These are phyloP conservation scores for Daboia siamensis DNA, from an alignment of 2,113 vertebrate species.

Conservation along the genomic window DNA sequence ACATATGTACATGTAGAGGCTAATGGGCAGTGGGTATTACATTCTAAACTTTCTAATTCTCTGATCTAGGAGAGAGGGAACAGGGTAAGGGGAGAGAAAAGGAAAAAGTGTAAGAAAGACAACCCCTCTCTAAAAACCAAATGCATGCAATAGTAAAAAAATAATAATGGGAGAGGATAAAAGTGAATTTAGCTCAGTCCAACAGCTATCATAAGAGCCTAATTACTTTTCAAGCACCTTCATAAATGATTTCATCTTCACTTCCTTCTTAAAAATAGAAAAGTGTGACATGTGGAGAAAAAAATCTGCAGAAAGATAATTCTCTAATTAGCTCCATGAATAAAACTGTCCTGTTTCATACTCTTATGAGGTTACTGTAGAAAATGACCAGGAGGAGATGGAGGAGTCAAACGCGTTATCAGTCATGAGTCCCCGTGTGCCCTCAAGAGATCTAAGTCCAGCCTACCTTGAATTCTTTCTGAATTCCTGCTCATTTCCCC, in stretches of 20 bases:
- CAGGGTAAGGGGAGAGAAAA: background rate
- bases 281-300: background rate
- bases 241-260: background rate
- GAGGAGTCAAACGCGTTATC: too few species aligned
- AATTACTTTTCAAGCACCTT: background rate
- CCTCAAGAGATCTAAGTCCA: too few species aligned
- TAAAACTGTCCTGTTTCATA: background rate
- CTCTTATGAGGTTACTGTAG: background rate
- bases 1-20: conserved; percentile 23
- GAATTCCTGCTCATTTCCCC: too few species aligned
- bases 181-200: background rate
- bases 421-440: too few species aligned
- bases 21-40: conserved; percentile 16
- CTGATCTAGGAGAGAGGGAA: background rate
- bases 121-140: background rate
- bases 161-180: background rate
- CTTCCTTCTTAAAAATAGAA: background rate
- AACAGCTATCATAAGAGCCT: background rate
- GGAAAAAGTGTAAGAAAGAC: background rate
- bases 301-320: background rate
- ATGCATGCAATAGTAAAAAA: background rate
- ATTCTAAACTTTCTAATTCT: conserved; percentile 3
- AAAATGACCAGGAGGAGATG: too few species aligned
- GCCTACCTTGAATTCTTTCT: too few species aligned
- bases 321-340: background rate